Conservation (phyloP, 2,113 vertebrate genomes). For the Vireo altiloquus region DNA sequence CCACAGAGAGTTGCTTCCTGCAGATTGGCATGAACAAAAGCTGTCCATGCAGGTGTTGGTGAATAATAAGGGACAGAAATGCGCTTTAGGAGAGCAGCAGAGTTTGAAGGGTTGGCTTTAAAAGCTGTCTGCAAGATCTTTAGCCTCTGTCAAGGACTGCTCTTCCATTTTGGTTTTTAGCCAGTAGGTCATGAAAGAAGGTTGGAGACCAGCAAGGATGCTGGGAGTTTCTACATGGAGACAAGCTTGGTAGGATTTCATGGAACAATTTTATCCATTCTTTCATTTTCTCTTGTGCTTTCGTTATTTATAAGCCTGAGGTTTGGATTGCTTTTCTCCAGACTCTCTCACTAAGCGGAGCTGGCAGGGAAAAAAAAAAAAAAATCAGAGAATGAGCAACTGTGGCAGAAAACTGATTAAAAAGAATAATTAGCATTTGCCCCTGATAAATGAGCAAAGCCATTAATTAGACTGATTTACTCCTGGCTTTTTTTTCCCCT, state of each 20-base stretch:
- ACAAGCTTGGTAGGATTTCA: background rate
- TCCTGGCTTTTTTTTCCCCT: constrained; percentile 20
- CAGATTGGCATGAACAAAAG: background rate
- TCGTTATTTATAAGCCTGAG: constrained; percentile 45
- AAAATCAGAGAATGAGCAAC: constrained; percentile 51
- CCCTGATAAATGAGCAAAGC: constrained; percentile 78
- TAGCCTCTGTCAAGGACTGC: background rate
- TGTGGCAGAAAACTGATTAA: constrained; percentile 80
- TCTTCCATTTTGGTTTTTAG: background rate
- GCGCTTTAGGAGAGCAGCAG: background rate
- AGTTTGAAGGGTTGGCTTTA: background rate
- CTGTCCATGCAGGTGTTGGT: background rate
- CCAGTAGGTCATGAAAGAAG: background rate
- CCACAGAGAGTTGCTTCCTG: background rate
- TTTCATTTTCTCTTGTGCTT: constrained; percentile 22
- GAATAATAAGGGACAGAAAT: background rate
- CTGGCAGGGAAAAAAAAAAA: constrained; percentile 5
- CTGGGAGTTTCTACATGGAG: background rate
- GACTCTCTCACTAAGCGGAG: constrained; percentile 24
- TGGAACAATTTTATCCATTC: background rate
- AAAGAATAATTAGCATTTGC: constrained; percentile 84
- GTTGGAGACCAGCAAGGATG: background rate
- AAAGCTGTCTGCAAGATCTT: background rate
- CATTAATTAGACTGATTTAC: constrained; percentile 83
- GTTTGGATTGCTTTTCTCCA: constrained; percentile 47